Evolutionary conservation across 2,888 invertebrate genomes (phyloP).

Genomic region (Apoda limacodes): DNA sequence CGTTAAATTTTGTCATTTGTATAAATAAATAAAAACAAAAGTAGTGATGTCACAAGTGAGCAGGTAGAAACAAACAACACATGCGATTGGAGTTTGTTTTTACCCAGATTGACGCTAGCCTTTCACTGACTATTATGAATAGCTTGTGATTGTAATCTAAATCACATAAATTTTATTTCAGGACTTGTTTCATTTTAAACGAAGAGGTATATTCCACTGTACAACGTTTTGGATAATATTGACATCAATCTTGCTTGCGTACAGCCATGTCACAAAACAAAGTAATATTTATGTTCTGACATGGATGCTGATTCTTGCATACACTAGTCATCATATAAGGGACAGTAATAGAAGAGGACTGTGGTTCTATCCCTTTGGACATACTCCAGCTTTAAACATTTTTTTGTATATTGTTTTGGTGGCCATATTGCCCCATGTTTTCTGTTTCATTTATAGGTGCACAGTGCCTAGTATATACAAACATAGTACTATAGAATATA

Average conservation of each 20-base stretch:
- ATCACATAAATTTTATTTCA: too few relatives aligned
- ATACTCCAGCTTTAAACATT: conserved; percentile 34
- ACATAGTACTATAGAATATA: conserved; percentile 16
- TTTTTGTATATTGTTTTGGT: conserved; percentile 33
- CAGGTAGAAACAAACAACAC: too few relatives aligned
- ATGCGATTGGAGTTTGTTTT: too few relatives aligned
- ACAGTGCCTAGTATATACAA: conserved; percentile 10
- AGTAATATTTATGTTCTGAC: conserved; percentile 32
- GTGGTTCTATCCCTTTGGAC: conserved; percentile 49
- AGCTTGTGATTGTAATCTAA: too few relatives aligned
- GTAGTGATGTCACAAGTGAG: too few relatives aligned
- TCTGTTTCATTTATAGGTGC: conserved; percentile 27
- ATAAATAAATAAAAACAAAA: too few relatives aligned
- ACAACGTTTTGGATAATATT: conserved; percentile 40
- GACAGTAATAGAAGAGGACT: conserved; percentile 48
- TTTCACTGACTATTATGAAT: too few relatives aligned
- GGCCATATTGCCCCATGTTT: conserved; percentile 32
- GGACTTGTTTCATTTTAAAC: conserved; percentile 37
- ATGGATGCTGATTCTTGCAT: conserved; percentile 44
- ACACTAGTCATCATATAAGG: conserved; percentile 43
- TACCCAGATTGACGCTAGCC: too few relatives aligned
- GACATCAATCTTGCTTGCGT: conserved; percentile 26
- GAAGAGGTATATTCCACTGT: conserved; percentile 49
- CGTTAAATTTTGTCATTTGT: too few relatives aligned
- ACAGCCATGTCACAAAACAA: conserved; percentile 34